Percentiles rank a stretch among this genome's conserved stretches.
Conservation (phyloP, 2,113 vertebrate genomes). For the Gnathonemus longibarbis region DNA sequence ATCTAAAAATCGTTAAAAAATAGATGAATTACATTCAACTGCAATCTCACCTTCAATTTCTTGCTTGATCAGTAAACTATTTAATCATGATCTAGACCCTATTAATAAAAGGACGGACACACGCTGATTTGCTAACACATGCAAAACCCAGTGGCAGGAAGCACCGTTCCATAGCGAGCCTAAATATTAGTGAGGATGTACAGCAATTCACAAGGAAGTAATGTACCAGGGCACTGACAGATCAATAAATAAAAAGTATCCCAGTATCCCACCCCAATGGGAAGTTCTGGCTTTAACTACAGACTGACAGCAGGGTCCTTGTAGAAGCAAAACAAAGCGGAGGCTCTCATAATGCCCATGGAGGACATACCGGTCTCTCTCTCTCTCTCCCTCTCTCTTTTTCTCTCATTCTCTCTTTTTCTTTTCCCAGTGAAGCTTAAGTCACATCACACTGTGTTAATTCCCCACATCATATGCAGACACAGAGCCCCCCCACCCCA, state of each 20-base stretch:
- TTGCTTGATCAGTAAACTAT: not conserved
- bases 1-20: not conserved
- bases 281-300: not conserved
- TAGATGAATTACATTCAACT: not conserved
- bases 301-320: not conserved
- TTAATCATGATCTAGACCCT: not conserved
- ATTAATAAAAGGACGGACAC: not conserved
- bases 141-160: not conserved
- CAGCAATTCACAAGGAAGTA: not conserved
- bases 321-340: not conserved
- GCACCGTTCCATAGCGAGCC: not conserved
- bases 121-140: not conserved
- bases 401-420: not conserved
- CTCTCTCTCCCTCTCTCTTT: not conserved
- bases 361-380: not conserved
- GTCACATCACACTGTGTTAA: not conserved
- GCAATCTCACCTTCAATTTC: not conserved
- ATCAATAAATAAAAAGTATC: not conserved
- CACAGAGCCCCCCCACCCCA: not conserved
- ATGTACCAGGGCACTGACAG: not conserved
- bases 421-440: not conserved
- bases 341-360: not conserved
- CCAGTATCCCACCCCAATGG: not conserved
- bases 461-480: not conserved
- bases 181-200: not conserved